These are phyloP conservation scores for Patiria pectinifera DNA, from an alignment of 53 echinoderm and acorn worm species.

Conservation along the genomic window DNA sequence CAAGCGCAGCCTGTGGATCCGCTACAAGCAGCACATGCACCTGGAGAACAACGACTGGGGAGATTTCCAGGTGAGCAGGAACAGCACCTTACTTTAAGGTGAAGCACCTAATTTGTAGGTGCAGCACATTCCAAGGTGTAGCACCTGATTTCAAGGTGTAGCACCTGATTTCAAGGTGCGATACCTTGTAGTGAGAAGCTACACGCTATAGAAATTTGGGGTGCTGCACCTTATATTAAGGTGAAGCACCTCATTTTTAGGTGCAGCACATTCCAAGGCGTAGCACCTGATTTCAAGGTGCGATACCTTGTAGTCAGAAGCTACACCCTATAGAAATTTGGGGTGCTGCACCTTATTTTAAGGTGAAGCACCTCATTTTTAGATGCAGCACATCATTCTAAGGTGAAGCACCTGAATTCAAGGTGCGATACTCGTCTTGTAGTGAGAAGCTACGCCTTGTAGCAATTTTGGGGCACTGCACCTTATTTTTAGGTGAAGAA, in stretches of 20 bases:
- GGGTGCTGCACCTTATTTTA: not conserved
- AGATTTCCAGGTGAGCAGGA: constrained; percentile 78
- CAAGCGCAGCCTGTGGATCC: constrained; percentile 86
- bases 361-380: not conserved
- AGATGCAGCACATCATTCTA: not conserved
- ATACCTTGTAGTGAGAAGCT: not conserved
- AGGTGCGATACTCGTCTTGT: not conserved
- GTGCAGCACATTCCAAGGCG: not conserved
- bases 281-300: not conserved
- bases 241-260: not conserved
- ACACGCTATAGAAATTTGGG: not conserved
- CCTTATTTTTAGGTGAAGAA: not conserved
- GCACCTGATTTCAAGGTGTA: too few species aligned
- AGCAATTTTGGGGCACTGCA: not conserved
- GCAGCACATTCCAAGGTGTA: not conserved
- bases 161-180: not conserved
- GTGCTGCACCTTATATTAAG: not conserved
- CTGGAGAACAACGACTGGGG: constrained; percentile 98
- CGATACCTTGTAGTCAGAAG: not conserved
- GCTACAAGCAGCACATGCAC: constrained; percentile 88
- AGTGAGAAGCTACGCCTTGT: too few species aligned
- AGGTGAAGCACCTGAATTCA: not conserved
- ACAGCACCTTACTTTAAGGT: not conserved
- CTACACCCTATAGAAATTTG: not conserved
- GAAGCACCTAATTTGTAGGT: not conserved